phyloP scores from a whole-genome alignment of 1,140 invertebrate species.

The Melipona quadrifasciata region DNA sequence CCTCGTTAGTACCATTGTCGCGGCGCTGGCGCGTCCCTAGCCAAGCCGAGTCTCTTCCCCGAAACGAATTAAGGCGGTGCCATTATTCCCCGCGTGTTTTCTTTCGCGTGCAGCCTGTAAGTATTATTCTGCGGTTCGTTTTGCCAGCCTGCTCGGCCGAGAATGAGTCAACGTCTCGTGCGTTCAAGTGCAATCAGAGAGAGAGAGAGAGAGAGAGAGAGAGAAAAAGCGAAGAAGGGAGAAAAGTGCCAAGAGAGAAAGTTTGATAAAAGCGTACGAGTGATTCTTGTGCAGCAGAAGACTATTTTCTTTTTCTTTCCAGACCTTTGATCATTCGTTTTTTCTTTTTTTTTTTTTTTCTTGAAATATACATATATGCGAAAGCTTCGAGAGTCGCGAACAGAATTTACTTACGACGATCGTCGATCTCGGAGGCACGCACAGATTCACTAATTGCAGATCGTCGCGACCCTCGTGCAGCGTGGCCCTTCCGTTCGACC shows the following conservation, averaged over 20 bases:
- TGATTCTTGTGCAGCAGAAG: neutral
- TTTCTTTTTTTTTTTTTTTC: neutral
- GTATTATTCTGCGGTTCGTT: constrained; percentile 32
- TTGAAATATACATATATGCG: neutral
- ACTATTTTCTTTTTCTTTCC: neutral
- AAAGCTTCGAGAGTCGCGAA: constrained; percentile 34
- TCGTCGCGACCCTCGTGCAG: constrained; percentile 74
- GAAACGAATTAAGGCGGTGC: constrained; percentile 52
- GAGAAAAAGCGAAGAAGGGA: constrained; percentile 14
- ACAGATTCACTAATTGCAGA: constrained; percentile 77
- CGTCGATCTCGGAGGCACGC: constrained; percentile 74
- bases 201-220: neutral
- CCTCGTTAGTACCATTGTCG: constrained; percentile 58
- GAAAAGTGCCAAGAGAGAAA: constrained; percentile 15
- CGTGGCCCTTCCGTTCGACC: constrained; percentile 73
- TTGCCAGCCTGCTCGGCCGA: neutral
- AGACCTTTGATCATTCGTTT: neutral
- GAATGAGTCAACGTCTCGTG: neutral
- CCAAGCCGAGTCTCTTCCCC: constrained; percentile 24
- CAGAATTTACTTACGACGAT: constrained; percentile 75
- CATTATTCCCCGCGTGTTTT: constrained; percentile 42
- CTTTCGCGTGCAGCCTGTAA: constrained; percentile 28
- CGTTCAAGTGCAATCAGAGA: constrained; percentile 30
- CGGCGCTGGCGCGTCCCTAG: constrained; percentile 13
- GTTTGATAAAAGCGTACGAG: neutral